A percentile compares a stretch with the other conserved stretches of the same genome.
Evolutionary conservation across 1,140 invertebrate species (phyloP).

Genomic region (Drosophila parabipectinata): DNA sequence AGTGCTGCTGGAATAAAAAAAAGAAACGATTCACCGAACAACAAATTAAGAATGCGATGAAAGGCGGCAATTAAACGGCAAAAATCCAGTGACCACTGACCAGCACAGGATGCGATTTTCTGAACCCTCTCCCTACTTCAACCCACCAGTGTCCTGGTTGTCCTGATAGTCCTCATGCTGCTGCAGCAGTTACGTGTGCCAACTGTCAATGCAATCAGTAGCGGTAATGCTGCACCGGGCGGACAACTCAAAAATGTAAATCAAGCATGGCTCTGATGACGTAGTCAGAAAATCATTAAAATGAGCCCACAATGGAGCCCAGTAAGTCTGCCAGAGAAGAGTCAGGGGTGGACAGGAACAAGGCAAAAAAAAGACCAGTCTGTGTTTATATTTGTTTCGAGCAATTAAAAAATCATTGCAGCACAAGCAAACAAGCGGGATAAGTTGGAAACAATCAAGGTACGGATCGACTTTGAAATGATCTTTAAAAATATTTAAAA

Average conservation of each 20-base stretch:
- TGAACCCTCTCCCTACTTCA: not conserved
- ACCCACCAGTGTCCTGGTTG: not conserved
- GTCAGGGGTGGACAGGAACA: slow-evolving; percentile 23
- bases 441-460: not conserved
- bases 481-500: not conserved
- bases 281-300: slow-evolving; percentile 56
- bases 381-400: slow-evolving; percentile 57
- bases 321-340: slow-evolving; percentile 24
- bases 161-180: slow-evolving; percentile 21
- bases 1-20: slow-evolving; percentile 12
- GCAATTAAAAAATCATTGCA: slow-evolving; percentile 64
- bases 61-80: slow-evolving; percentile 54
- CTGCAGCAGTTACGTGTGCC: slow-evolving; percentile 49
- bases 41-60: slow-evolving; percentile 56
- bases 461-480: slow-evolving; percentile 3
- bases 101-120: slow-evolving; percentile 14
- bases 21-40: slow-evolving; percentile 16
- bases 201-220: slow-evolving; percentile 55
- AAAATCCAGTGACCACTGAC: slow-evolving; percentile 41
- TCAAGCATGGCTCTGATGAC: slow-evolving; percentile 55
- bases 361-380: slow-evolving; percentile 20
- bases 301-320: slow-evolving; percentile 47
- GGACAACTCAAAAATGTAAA: slow-evolving; percentile 58
- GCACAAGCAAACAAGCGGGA: slow-evolving; percentile 35
- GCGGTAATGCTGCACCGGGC: slow-evolving; percentile 35